A percentile compares a stretch with the other conserved stretches of the same genome.
phyloP scores from a whole-genome alignment of 2,797 vertebrate genomes.

The Gymnothorax javanicus region DNA sequence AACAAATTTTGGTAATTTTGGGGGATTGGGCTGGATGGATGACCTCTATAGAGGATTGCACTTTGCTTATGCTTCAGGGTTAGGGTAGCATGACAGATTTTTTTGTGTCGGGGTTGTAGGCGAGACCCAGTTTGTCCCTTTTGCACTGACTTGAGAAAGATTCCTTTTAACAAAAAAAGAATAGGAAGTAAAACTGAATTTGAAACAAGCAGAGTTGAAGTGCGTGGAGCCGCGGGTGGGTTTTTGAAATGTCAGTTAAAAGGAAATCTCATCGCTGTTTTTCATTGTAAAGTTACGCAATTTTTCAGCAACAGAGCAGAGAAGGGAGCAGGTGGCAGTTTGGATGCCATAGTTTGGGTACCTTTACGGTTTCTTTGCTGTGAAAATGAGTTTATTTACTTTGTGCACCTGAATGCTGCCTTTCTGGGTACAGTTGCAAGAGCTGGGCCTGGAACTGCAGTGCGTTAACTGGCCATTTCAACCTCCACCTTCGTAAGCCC shows the following conservation, averaged over 20 bases:
- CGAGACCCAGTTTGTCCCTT: conserved; percentile 6
- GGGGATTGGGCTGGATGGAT: neutral
- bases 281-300: neutral
- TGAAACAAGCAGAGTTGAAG: neutral
- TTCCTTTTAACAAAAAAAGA: neutral
- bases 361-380: neutral
- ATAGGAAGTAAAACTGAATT: neutral
- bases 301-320: neutral
- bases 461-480: neutral
- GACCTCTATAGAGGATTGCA: conserved; percentile 27
- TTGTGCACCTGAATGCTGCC: neutral
- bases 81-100: neutral
- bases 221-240: neutral
- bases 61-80: conserved; percentile 31
- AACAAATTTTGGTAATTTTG: neutral
- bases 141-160: conserved; percentile 32
- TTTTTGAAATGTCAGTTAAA: neutral
- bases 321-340: neutral
- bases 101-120: neutral
- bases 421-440: neutral
- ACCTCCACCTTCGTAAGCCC: neutral
- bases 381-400: neutral
- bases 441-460: neutral
- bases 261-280: neutral
- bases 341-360: neutral